Conservation (phyloP, 2,888 invertebrate species). For the Dasysyrphus albostriatus region DNA sequence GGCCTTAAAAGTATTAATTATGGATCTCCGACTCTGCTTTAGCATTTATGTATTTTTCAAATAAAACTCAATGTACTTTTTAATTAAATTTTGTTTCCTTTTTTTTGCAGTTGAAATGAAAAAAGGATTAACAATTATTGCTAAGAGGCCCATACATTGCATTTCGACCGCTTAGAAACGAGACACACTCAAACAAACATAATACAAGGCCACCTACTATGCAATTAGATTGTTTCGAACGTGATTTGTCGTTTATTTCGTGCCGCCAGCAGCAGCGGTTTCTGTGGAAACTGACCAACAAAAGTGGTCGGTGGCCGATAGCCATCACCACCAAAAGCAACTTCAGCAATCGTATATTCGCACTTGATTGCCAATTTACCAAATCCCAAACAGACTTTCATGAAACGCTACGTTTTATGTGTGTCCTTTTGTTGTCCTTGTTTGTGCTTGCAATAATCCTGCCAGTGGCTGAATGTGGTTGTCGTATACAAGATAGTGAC, state of each 20-base stretch:
- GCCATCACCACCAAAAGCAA: conserved; percentile 4
- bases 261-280: conserved; percentile 35
- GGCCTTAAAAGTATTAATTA: no score
- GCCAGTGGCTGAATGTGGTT: conserved; percentile 68
- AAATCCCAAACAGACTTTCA: conserved; percentile 30
- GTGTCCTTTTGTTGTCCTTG: conserved; percentile 35
- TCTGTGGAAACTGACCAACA: conserved; percentile 1
- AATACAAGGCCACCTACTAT: conserved; percentile 51
- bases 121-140: neutral
- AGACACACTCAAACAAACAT: neutral
- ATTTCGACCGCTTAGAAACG: neutral
- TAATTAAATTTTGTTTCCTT: neutral
- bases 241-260: conserved; percentile 39
- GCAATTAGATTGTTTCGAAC: conserved; percentile 54
- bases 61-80: no score
- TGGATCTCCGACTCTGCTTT: no score
- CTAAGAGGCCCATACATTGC: neutral
- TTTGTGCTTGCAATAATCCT: conserved; percentile 34
- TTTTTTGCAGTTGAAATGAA: neutral
- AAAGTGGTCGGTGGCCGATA: neutral
- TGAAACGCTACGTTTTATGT: conserved; percentile 34
- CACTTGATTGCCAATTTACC: conserved; percentile 39
- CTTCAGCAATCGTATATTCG: conserved; percentile 21
- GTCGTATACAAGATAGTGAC: conserved; percentile 80
- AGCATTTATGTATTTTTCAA: no score